Percentiles rank a stretch among this genome's conserved stretches.
These are phyloP conservation scores for Cinara cedri DNA, from an alignment of 2,888 invertebrate species.

Conservation along the genomic window DNA sequence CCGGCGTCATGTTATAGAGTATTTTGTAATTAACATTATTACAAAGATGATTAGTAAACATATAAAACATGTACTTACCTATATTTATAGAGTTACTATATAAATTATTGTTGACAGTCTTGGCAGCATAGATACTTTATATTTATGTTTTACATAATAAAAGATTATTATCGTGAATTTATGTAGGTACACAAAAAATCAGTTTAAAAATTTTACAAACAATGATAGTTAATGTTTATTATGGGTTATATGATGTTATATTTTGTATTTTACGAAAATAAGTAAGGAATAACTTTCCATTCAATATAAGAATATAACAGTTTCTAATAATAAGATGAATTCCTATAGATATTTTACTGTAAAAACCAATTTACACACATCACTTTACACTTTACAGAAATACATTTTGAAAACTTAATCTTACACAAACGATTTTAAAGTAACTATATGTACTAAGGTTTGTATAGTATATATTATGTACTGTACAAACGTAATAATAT, in stretches of 20 bases:
- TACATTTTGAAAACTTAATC: conserved; percentile 27
- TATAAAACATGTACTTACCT: too few species aligned
- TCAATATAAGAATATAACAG: not conserved
- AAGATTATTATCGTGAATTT: too few species aligned
- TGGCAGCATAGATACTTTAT: not conserved
- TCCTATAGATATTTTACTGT: conserved; percentile 17
- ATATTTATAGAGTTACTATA: too few species aligned
- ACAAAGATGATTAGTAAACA: not conserved
- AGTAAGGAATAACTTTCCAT: not conserved
- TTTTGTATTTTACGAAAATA: not conserved
- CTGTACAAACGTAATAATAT: not conserved
- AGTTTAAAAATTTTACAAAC: not conserved
- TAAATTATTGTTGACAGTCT: not conserved
- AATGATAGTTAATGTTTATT: not conserved
- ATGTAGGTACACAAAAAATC: too few species aligned
- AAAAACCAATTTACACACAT: conserved; percentile 47
- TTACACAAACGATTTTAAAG: conserved; percentile 18
- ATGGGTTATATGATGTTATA: not conserved
- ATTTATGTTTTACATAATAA: too few species aligned
- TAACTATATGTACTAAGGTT: not conserved
- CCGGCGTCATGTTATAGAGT: not conserved
- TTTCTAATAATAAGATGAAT: not conserved
- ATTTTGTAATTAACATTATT: not conserved
- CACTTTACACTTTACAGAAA: conserved; percentile 32
- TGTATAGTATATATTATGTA: too few species aligned